These are phyloP conservation scores for Centropus unirufus DNA, from an alignment of 2,113 vertebrate species.

Conservation along the genomic window DNA sequence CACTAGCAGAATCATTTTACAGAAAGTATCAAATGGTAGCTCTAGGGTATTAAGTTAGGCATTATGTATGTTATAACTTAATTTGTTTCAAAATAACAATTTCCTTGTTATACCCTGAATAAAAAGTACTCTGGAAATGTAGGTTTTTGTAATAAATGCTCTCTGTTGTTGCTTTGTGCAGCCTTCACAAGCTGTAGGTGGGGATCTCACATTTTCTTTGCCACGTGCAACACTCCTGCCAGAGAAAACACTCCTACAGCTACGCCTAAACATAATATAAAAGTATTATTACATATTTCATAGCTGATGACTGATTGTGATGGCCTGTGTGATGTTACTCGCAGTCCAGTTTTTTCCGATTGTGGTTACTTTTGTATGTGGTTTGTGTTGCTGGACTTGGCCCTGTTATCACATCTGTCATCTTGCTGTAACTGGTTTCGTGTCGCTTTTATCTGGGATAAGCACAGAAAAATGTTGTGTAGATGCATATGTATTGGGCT, in stretches of 20 bases:
- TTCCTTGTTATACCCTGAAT: background rate
- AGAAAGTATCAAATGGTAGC: background rate
- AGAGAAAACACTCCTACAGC: background rate
- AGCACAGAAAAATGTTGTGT: background rate
- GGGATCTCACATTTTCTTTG: background rate
- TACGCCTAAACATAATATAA: background rate
- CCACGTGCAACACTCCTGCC: fast-evolving
- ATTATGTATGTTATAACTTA: background rate
- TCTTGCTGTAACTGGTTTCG: background rate
- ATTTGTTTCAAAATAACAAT: background rate
- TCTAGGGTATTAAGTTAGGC: background rate
- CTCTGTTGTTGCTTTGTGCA: background rate
- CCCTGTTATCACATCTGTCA: background rate
- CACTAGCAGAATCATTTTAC: background rate
- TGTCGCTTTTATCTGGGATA: background rate
- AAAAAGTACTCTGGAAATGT: background rate
- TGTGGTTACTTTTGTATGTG: background rate
- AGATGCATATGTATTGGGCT: background rate
- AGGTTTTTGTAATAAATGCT: background rate
- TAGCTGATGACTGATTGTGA: background rate
- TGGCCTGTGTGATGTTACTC: background rate
- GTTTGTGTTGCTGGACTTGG: background rate
- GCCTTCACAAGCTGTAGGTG: background rate
- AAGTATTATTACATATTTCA: background rate
- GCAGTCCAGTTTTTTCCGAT: background rate